Base-by-base conservation (phyloP, 2,113 vertebrate species). In the Catharus bicknelli region DNA sequence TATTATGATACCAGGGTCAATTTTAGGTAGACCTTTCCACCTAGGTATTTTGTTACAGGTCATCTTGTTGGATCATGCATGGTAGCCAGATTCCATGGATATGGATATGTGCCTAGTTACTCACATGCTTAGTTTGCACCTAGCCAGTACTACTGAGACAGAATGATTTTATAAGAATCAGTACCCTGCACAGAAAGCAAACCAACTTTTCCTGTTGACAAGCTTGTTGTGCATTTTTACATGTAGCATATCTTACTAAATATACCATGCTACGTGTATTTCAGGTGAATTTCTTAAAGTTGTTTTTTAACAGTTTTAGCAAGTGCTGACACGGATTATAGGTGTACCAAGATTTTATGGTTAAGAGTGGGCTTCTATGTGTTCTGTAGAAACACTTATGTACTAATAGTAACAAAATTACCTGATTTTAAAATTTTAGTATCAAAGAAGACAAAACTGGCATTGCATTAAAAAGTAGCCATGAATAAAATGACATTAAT, bases 21-120 rank as follows among this genome's bases (percentile, higher is more conserved):
- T 93, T 95, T 94, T 91, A 91, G 59, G 67, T 83, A 94, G 94
- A 92, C 72, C 79, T 96, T 94, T 92, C 68, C 45, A 67, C 43
- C 43, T 73, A 87, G 64, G 40, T 93, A 85, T 93, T 90, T 94
- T 89, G 70, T 91, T 95, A 94, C 43, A 86, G 84, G 81, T 94
- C 89, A 83, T 86, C 77, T 78, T 92, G 66, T 73, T 92, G 83
- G 86, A 73, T 91, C 86, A 66, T 36, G 51, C 81, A 21, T 38
- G 48, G 78, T 66, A 79, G 62, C 70, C 86, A 89, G 55, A 90
- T 93, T 76, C 69, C 83, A 17, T 61, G 66, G 76, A 43, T 51
- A 34, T 2, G 42, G 84, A 40, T 95, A 55, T 14, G 32, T 92
- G 75, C 70, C 59, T 87, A 43, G 62, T 61, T 91, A 83, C 42